A percentile compares a stretch with the other conserved stretches of the same genome.
Conservation (phyloP, 35 echinoderm and acorn worm species). For the Hemicentrotus pulcherrimus region DNA sequence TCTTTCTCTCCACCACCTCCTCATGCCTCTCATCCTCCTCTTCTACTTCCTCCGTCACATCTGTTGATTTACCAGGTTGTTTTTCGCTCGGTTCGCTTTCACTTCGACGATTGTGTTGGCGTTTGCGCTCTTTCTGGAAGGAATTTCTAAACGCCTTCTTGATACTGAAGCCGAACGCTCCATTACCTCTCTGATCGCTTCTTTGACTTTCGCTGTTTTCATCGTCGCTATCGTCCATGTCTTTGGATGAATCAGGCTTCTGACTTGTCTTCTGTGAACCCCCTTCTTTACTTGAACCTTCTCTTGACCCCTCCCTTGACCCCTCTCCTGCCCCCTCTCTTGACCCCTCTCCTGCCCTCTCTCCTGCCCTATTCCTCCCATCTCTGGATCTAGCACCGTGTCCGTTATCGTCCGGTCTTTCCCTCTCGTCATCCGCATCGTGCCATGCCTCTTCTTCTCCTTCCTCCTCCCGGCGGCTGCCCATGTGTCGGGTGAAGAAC, state of each 20-base stretch:
- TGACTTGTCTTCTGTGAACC: background rate
- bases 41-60: slow-evolving; percentile 34
- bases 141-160: slow-evolving; percentile 86
- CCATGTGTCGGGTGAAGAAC: slow-evolving; percentile 32
- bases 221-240: slow-evolving; percentile 37
- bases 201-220: background rate
- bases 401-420: background rate
- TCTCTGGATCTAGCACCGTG: background rate
- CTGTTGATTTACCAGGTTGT: background rate
- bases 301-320: background rate
- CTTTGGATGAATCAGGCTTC: background rate
- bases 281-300: background rate
- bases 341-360: slow-evolving; percentile 15
- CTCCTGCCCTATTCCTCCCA: background rate
- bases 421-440: slow-evolving; percentile 41
- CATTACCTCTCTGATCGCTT: slow-evolving; percentile 3
- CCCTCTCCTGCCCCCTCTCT: background rate
- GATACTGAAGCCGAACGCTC: slow-evolving; percentile 50
- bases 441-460: background rate
- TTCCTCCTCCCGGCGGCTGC: slow-evolving; percentile 15
- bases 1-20: background rate
- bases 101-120: slow-evolving; percentile 78
- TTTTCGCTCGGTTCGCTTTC: slow-evolving; percentile 76
- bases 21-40: background rate
- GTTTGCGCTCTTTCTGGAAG: slow-evolving; percentile 66